Evolutionary conservation across 2,888 invertebrate species (phyloP).

Genomic region (Cheiracanthium punctorium): DNA sequence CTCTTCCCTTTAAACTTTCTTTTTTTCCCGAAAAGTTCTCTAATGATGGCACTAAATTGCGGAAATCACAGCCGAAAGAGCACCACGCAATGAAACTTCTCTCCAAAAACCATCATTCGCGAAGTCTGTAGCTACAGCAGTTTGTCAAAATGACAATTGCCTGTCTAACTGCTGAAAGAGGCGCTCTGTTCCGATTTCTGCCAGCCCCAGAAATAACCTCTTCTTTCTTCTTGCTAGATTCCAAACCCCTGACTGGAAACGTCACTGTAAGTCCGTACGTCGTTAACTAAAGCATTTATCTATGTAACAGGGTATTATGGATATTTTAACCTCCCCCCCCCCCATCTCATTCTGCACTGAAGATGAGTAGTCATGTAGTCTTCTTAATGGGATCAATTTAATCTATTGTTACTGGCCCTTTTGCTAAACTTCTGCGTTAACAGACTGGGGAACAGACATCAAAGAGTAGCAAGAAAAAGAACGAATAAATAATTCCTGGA

Average conservation of each 20-base stretch:
- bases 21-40: constrained; percentile 11
- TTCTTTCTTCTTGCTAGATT: constrained; percentile 41
- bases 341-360: neutral
- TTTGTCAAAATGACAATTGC: constrained; percentile 69
- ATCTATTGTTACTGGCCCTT: neutral
- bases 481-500: neutral
- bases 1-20: neutral
- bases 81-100: constrained; percentile 7
- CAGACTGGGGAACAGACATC: neutral
- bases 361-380: constrained; percentile 1
- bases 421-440: neutral
- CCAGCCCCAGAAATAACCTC: constrained; percentile 58
- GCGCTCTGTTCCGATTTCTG: constrained; percentile 52
- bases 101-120: constrained; percentile 30
- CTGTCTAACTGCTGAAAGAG: constrained; percentile 58
- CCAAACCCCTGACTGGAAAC: constrained; percentile 27
- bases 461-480: neutral
- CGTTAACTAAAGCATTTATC: constrained; percentile 58
- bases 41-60: constrained; percentile 64
- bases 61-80: constrained; percentile 50
- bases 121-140: constrained; percentile 38
- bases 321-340: neutral
- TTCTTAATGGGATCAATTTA: constrained; percentile 15
- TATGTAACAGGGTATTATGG: constrained; percentile 32
- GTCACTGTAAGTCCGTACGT: constrained; percentile 36